Conservation (phyloP, 2,888 invertebrate species). For the Dioctria rufipes region DNA sequence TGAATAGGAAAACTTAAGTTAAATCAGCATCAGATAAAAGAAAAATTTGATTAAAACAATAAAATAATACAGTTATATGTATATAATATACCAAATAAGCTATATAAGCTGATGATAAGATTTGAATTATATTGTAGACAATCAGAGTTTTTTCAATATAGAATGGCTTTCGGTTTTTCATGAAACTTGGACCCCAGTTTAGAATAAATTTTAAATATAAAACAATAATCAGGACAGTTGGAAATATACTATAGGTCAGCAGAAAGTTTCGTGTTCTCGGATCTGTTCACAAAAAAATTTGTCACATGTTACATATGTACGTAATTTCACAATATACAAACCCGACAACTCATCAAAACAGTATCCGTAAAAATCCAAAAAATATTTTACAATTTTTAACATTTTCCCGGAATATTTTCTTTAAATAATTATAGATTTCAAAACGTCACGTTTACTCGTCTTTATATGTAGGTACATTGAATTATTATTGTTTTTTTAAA, state of each 20-base stretch:
- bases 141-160: constrained; percentile 77
- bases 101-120: constrained; percentile 62
- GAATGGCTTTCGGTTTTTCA: constrained; percentile 77
- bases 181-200: constrained; percentile 78
- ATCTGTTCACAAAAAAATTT: constrained; percentile 71
- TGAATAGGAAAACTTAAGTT: too few relatives aligned
- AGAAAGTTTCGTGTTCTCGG: constrained; percentile 77
- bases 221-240: constrained; percentile 72
- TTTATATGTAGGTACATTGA: too few relatives aligned
- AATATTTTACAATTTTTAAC: not conserved
- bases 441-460: too few relatives aligned
- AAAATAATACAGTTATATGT: too few relatives aligned
- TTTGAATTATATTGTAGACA: constrained; percentile 78
- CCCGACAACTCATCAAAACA: not conserved
- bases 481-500: too few relatives aligned
- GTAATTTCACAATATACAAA: not conserved
- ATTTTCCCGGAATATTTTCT: too few relatives aligned
- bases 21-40: not conserved
- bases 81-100: constrained; percentile 73
- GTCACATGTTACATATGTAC: not conserved
- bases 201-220: constrained; percentile 79
- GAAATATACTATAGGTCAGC: constrained; percentile 71
- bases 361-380: not conserved
- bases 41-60: constrained; percentile 65
- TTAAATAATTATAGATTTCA: too few relatives aligned